A percentile compares a stretch with the other conserved stretches of the same genome.
phyloP scores from a whole-genome alignment of 2,797 vertebrate species.

The Momotus momota region DNA sequence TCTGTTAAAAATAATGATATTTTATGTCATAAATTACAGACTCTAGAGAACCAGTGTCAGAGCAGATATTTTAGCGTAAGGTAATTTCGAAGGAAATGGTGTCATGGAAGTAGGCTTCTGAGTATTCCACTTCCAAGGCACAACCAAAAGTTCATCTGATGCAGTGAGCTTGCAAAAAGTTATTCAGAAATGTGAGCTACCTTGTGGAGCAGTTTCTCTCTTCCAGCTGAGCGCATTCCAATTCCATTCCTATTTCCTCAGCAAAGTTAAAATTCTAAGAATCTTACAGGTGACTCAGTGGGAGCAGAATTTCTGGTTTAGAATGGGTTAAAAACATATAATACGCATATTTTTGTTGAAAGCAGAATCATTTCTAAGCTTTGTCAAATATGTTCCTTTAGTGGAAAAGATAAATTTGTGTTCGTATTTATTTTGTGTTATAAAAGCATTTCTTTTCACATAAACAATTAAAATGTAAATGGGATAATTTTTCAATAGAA shows the following conservation, averaged over 20 bases:
- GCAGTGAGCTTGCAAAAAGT: not conserved
- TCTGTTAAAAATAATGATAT: constrained; percentile 27
- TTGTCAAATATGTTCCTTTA: not conserved
- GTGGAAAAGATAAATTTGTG: not conserved
- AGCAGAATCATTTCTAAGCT: not conserved
- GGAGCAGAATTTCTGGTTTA: not conserved
- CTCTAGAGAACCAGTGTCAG: not conserved
- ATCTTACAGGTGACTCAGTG: not conserved
- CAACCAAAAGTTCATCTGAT: not conserved
- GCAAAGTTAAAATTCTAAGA: not conserved
- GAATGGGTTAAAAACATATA: not conserved
- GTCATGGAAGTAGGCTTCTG: not conserved
- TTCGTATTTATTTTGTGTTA: not conserved
- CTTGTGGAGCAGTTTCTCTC: not conserved
- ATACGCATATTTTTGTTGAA: not conserved
- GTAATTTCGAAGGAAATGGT: fast-evolving
- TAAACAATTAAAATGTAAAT: not conserved
- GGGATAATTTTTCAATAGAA: not conserved
- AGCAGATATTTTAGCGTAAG: not conserved
- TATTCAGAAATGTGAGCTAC: not conserved
- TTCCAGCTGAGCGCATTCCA: not conserved
- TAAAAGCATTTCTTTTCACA: not conserved
- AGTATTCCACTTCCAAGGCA: not conserved
- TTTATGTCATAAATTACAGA: constrained; percentile 31
- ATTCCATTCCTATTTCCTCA: not conserved